A percentile compares a stretch with the other conserved stretches of the same genome.
Conservation (phyloP, 2,113 vertebrate species). For the Ondatra zibethicus region DNA sequence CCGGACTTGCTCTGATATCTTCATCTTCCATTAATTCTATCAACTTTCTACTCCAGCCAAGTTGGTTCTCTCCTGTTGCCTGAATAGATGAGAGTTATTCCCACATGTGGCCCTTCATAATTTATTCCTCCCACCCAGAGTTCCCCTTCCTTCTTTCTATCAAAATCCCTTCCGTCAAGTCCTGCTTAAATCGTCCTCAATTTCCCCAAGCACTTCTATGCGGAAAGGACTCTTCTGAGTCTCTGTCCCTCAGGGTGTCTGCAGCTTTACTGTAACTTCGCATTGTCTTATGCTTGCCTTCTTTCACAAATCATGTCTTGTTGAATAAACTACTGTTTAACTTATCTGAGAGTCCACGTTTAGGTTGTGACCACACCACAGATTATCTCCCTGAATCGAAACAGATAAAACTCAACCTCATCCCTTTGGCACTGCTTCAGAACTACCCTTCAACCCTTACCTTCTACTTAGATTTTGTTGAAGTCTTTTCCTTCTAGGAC, state of each 20-base stretch:
- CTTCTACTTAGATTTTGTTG: background rate
- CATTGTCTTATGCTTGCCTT: background rate
- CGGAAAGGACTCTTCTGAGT: background rate
- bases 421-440: background rate
- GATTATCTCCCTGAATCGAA: background rate
- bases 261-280: background rate
- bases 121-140: background rate
- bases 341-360: background rate
- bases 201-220: background rate
- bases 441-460: background rate
- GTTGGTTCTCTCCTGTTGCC: background rate
- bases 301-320: background rate
- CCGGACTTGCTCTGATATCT: background rate
- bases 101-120: background rate
- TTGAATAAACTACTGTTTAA: constrained; percentile 1
- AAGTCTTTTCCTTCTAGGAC: background rate
- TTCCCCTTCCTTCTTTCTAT: background rate
- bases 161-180: background rate
- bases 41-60: background rate
- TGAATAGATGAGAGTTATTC: background rate
- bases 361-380: background rate
- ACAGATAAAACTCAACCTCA: background rate
- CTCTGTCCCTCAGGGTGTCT: background rate
- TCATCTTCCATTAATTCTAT: background rate
- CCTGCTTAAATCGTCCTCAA: background rate